Base-by-base conservation (phyloP, 2,888 invertebrate species). In the Stenodema calcarata region DNA sequence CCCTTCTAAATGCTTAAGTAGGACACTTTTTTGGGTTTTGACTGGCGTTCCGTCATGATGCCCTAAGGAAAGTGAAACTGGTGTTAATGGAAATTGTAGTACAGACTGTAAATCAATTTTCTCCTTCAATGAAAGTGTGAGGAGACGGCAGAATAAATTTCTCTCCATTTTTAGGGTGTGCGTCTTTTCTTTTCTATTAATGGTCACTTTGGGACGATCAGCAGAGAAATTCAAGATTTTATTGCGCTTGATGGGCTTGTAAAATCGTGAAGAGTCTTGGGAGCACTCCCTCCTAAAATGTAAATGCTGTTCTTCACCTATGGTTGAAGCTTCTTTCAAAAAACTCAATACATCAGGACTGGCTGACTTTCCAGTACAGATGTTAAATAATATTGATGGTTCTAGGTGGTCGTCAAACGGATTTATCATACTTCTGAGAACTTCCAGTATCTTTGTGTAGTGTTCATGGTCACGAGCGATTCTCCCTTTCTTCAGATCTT, bases 401-500 rank as follows among this genome's bases (percentile, higher is more conserved):
- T 76, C 76, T n/a, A 76, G 18, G 2, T 76, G 11, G 6, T 35
- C 12, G 35, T 42, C 44, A n/a, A 76, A 76, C n/a, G 76, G 76
- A 42, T 76, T 76, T n/a, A 76, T 12, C 41, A 23, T 86, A 78
- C 30, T 87, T 81, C 69, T 88, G 78, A 88, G 54, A 0, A n/a
- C 12, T 1, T 86, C 50, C 2, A 88, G 70, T 28, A 88, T 78
- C 62, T 18, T 86, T 0, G 85, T 16, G 41, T 47, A 27, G 41
- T 69, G 35, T 47, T 70, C 79, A 81, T 14, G 50, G 87, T 82
- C 89, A 47, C 87, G 89, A 87, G 88, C 87, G 9, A 90, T 90
- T 28, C 85, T 78, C 86, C 88, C 87, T 73, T 81, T 73, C 79
- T 83, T 84, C 9, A 90, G 87, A 50, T 90, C 90, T 6, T 84